phyloP scores from a whole-genome alignment of 2,797 vertebrate species.

The Artibeus jamaicensis region DNA sequence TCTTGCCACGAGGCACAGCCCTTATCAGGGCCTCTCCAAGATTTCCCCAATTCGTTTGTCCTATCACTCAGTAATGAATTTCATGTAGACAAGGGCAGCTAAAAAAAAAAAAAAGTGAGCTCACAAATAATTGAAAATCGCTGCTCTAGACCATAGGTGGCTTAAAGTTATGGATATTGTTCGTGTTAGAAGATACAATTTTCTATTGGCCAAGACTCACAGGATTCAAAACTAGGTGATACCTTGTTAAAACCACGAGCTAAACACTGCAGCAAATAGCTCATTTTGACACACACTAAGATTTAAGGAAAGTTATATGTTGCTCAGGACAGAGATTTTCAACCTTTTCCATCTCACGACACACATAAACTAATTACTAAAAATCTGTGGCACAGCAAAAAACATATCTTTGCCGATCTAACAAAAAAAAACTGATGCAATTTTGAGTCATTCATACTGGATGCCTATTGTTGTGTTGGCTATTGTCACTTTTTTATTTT shows the following conservation, averaged over 20 bases:
- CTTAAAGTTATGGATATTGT: neutral
- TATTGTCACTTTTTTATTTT: neutral
- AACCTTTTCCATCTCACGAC: neutral
- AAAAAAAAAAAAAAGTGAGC: neutral
- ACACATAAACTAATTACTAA: neutral
- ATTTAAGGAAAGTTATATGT: neutral
- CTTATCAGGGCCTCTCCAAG: neutral
- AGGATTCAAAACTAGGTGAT: neutral
- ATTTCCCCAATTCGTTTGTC: neutral
- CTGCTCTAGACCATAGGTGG: neutral
- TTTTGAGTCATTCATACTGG: neutral
- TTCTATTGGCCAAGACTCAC: neutral
- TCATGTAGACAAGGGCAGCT: neutral
- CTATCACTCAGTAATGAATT: conserved; percentile 13
- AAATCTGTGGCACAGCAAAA: neutral
- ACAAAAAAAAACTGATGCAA: neutral
- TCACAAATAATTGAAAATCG: neutral
- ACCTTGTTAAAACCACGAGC: neutral
- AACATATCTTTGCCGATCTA: neutral
- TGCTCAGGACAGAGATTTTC: neutral
- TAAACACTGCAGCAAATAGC: neutral
- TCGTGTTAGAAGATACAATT: neutral
- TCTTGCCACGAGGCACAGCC: neutral
- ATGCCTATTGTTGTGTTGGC: neutral
- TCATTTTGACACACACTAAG: neutral